These are phyloP conservation scores for Nemoura dubitans DNA, from an alignment of 2,888 invertebrate species.

Conservation along the genomic window DNA sequence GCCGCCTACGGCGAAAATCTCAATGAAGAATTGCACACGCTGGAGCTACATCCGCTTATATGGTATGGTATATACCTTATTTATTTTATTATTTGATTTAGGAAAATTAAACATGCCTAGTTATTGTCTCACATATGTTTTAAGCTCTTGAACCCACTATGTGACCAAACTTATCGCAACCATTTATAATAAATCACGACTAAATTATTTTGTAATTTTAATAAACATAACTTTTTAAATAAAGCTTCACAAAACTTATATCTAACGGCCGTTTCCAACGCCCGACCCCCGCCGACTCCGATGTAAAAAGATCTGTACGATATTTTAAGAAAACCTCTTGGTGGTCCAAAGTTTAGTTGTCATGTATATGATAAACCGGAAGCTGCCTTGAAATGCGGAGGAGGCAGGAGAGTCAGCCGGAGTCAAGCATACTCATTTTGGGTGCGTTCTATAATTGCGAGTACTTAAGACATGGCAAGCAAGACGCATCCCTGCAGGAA, in stretches of 20 bases:
- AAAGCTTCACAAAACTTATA: neutral
- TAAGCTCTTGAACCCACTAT: neutral
- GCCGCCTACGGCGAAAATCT: neutral
- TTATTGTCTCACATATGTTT: neutral
- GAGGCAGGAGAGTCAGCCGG: neutral
- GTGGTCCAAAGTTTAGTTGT: conserved; percentile 30
- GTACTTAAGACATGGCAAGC: conserved; percentile 17
- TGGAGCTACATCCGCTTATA: neutral
- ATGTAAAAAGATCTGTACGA: conserved; percentile 15
- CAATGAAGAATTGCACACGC: neutral
- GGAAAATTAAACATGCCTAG: neutral
- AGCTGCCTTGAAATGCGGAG: neutral
- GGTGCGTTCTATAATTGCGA: conserved; percentile 32
- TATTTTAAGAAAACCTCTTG: conserved; percentile 29
- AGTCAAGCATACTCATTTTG: conserved; percentile 13
- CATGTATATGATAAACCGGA: neutral
- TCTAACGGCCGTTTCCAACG: neutral
- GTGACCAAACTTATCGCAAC: neutral
- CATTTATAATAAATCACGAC: neutral
- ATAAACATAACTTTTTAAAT: neutral
- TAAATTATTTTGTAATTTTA: conserved; percentile 19
- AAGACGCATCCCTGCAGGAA: conserved; percentile 35
- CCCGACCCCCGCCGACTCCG: conserved; percentile 1
- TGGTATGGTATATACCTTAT: too few species aligned
- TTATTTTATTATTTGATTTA: neutral